These are phyloP conservation scores for Silurus glanis DNA, from an alignment of 2,113 vertebrate species.

Conservation along the genomic window DNA sequence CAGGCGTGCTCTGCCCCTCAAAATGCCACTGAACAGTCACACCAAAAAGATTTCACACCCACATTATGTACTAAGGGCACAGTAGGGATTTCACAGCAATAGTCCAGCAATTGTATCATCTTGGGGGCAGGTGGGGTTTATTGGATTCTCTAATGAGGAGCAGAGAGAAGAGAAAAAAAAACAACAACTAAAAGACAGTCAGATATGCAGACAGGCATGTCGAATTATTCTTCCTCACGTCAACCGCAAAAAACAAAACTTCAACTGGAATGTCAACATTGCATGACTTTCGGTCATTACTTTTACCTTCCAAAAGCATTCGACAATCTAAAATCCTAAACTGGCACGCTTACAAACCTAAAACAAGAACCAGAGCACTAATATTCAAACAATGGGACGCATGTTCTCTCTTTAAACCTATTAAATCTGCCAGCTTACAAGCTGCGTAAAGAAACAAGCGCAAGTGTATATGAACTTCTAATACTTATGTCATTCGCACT, in stretches of 20 bases:
- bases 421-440: neutral
- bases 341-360: neutral
- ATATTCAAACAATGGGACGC: neutral
- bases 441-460: neutral
- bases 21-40: neutral
- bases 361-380: neutral
- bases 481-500: neutral
- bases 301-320: neutral
- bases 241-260: slow-evolving; percentile 6
- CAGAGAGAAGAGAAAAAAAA: too few species aligned
- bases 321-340: neutral
- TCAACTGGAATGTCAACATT: slow-evolving; percentile 8
- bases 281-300: neutral
- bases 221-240: neutral
- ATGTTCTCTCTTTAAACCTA: neutral
- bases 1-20: neutral
- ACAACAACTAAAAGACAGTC: neutral
- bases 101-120: neutral
- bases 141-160: neutral
- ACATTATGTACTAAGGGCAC: neutral
- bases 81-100: neutral
- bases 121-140: neutral
- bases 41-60: neutral
- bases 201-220: neutral
- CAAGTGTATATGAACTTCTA: neutral